Conservation (phyloP, 2,797 vertebrate species). For the Labroides dimidiatus region DNA sequence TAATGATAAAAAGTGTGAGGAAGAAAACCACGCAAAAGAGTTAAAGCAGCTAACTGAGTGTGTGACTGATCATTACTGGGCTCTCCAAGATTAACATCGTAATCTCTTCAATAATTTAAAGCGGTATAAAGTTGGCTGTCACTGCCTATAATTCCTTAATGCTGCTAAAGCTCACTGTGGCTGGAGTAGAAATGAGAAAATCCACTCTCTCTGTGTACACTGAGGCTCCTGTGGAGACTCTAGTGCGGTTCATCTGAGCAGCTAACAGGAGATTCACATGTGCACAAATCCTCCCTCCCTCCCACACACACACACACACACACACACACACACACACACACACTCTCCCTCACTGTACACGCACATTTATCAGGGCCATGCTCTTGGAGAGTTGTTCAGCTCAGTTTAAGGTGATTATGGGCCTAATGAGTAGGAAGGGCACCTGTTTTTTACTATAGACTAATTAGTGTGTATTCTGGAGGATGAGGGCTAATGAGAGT, state of each 20-base stretch:
- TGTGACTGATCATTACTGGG: slow-evolving; percentile 54
- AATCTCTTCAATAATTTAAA: slow-evolving; percentile 71
- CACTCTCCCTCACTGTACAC: slow-evolving; percentile 29
- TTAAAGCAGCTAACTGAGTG: slow-evolving; percentile 52
- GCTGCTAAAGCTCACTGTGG: slow-evolving; percentile 64
- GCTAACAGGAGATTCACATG: slow-evolving; percentile 60
- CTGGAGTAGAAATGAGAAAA: slow-evolving; percentile 62
- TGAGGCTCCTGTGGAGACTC: slow-evolving; percentile 48
- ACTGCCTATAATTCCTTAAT: slow-evolving; percentile 74
- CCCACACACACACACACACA: slow-evolving; percentile 60
- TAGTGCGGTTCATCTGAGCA: slow-evolving; percentile 52
- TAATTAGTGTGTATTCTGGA: slow-evolving; percentile 75
- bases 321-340: slow-evolving; percentile 46
- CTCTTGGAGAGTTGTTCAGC: slow-evolving; percentile 54
- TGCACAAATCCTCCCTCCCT: too few species aligned
- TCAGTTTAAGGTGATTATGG: slow-evolving; percentile 79
- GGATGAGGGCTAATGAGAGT: slow-evolving; percentile 73
- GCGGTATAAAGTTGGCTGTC: slow-evolving; percentile 62
- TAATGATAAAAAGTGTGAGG: neutral
- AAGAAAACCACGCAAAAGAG: slow-evolving; percentile 7
- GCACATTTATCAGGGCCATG: slow-evolving; percentile 30
- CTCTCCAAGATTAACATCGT: slow-evolving; percentile 71
- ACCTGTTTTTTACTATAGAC: slow-evolving; percentile 55
- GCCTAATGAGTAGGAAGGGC: slow-evolving; percentile 78
- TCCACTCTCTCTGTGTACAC: slow-evolving; percentile 49